phyloP scores from a whole-genome alignment of 2,113 vertebrate species.

The Garra rufa region DNA sequence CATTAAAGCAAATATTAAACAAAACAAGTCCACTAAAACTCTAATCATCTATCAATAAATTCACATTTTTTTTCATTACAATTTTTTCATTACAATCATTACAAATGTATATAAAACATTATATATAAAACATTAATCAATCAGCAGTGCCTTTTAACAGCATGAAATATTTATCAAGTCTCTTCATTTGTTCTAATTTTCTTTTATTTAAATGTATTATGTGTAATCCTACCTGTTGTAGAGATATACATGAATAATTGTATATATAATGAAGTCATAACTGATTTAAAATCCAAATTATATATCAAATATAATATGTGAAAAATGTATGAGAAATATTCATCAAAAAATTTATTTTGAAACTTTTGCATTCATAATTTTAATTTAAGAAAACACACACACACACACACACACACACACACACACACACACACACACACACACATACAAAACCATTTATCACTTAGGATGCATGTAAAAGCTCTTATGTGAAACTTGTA shows the following conservation, averaged over 20 bases:
- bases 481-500: not conserved
- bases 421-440: too few relatives aligned
- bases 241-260: not conserved
- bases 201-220: not conserved
- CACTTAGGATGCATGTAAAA: not conserved
- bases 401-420: too few relatives aligned
- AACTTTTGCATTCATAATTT: too few relatives aligned
- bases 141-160: not conserved
- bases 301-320: too few relatives aligned
- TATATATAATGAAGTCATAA: not conserved
- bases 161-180: not conserved
- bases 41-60: slow-evolving; percentile 55
- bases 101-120: not conserved
- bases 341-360: too few relatives aligned
- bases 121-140: not conserved
- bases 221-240: too few relatives aligned
- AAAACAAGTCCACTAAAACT: slow-evolving; percentile 66
- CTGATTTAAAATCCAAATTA: not conserved
- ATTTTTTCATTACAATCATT: too few relatives aligned
- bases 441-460: too few relatives aligned
- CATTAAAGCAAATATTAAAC: slow-evolving; percentile 75
- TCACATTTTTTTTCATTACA: slow-evolving; percentile 11
- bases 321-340: too few relatives aligned
- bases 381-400: too few relatives aligned
- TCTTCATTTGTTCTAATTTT: not conserved